These are phyloP conservation scores for Syngnathoides biaculeatus DNA, from an alignment of 2,113 vertebrate genomes.

Conservation along the genomic window DNA sequence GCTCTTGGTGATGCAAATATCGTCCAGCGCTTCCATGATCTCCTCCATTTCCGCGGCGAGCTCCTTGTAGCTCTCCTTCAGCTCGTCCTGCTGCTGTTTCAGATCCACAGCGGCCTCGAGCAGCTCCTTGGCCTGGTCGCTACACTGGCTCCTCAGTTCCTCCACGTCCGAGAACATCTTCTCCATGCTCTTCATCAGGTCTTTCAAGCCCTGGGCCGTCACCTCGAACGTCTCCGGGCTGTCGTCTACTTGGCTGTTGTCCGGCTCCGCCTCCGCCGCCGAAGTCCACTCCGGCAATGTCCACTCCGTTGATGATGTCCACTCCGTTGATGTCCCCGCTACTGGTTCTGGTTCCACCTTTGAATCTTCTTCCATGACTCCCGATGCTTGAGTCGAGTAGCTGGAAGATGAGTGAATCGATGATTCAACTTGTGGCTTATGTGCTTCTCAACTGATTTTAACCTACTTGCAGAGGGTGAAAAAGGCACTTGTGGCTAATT, in stretches of 20 bases:
- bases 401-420: constrained; percentile 28
- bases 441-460: constrained; percentile 22
- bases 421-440: constrained; percentile 10
- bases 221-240: constrained; percentile 27
- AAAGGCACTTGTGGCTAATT: constrained; percentile 35
- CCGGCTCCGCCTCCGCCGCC: neutral
- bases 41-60: constrained; percentile 75
- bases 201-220: constrained; percentile 63
- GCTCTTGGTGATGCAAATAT: constrained; percentile 73
- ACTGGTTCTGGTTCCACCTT: constrained; percentile 6
- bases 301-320: neutral
- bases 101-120: constrained; percentile 69
- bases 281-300: too few species aligned
- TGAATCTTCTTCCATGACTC: constrained; percentile 35
- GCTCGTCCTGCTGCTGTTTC: constrained; percentile 75
- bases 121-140: constrained; percentile 77
- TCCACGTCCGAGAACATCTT: constrained; percentile 81
- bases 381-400: constrained; percentile 12
- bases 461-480: constrained; percentile 25
- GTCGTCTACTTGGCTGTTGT: neutral
- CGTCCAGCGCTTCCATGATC: constrained; percentile 71
- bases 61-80: constrained; percentile 73
- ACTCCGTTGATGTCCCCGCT: too few species aligned
- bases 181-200: constrained; percentile 82
- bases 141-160: constrained; percentile 77